These are phyloP conservation scores for Panurus biarmicus DNA, from an alignment of 2,113 vertebrate genomes.

Conservation along the genomic window DNA sequence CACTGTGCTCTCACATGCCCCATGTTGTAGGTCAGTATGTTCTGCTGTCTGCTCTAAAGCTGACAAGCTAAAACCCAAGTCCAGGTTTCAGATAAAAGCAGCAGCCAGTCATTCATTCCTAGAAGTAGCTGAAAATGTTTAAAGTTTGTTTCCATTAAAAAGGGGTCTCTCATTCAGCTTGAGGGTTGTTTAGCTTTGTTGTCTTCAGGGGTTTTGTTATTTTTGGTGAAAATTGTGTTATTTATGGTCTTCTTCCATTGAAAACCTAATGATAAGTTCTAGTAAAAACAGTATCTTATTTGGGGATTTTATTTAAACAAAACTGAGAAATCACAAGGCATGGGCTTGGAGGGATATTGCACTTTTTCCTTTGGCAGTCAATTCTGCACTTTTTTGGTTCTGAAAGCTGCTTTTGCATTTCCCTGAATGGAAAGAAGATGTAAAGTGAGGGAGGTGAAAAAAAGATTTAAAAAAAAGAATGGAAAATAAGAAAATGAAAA, in stretches of 20 bases:
- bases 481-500: neutral
- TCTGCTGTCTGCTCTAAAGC: neutral
- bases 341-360: neutral
- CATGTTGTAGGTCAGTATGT: rapidly evolving
- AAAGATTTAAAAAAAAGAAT: neutral
- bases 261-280: neutral
- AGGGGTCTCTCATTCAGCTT: neutral
- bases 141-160: neutral
- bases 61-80: neutral
- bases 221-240: neutral
- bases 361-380: neutral
- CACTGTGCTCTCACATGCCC: rapidly evolving
- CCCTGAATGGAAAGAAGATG: neutral
- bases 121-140: neutral
- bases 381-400: neutral
- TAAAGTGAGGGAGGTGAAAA: neutral
- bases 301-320: neutral
- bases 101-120: neutral
- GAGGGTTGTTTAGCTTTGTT: neutral
- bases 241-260: neutral
- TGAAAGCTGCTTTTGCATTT: neutral
- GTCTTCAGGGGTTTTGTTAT: rapidly evolving
- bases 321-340: neutral
- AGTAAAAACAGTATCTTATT: neutral
- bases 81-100: neutral